These are phyloP conservation scores for Aplodontia rufa DNA, from an alignment of 2,113 vertebrate genomes.

Conservation along the genomic window DNA sequence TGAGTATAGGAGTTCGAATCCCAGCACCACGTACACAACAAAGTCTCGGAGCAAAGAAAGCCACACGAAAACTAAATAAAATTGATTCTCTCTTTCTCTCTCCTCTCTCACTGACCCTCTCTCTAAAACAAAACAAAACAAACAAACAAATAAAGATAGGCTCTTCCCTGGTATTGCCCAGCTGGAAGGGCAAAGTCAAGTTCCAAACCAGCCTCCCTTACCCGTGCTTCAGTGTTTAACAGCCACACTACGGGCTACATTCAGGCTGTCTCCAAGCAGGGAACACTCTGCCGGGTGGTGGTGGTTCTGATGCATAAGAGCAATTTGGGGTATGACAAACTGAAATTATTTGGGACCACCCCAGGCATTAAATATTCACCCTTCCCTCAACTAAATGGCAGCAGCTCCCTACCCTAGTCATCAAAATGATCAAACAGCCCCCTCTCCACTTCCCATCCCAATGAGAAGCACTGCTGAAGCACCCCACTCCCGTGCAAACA, in stretches of 20 bases:
- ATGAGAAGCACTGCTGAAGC: background rate
- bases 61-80: too few species aligned
- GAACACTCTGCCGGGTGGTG: too few species aligned
- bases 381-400: background rate
- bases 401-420: background rate
- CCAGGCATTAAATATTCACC: background rate
- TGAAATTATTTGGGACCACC: background rate
- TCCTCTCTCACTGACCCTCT: too few species aligned
- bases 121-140: too few species aligned
- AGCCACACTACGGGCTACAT: background rate
- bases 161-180: background rate
- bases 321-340: background rate
- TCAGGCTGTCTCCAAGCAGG: background rate
- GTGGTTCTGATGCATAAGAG: background rate
- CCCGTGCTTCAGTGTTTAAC: rapidly evolving
- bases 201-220: background rate
- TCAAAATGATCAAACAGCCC: background rate
- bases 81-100: too few species aligned
- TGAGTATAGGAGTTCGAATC: too few species aligned
- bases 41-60: too few species aligned
- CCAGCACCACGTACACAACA: too few species aligned
- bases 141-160: background rate
- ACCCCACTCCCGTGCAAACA: background rate
- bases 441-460: background rate
- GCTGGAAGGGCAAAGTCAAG: background rate